Percentiles rank a stretch among this genome's conserved stretches.
These are phyloP conservation scores for Phenacoccus solenopsis DNA, from an alignment of 1,140 invertebrate genomes.

Conservation along the genomic window DNA sequence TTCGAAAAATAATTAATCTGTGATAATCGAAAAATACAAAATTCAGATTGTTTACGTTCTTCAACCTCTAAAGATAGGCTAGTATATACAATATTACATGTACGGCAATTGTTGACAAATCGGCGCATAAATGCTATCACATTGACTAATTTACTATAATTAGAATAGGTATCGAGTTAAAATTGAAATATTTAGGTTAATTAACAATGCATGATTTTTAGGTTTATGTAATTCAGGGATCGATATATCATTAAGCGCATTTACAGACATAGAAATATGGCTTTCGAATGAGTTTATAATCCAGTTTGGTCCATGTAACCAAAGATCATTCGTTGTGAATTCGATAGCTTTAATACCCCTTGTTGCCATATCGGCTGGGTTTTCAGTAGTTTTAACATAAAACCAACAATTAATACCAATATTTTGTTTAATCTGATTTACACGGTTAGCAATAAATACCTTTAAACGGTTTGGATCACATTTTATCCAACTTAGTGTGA, in stretches of 20 bases:
- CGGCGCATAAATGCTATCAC: neutral
- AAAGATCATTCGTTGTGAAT: conserved; percentile 18
- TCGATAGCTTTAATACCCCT: conserved; percentile 16
- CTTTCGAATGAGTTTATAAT: neutral
- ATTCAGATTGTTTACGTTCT: neutral
- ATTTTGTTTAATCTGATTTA: conserved; percentile 6
- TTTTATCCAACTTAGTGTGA: conserved; percentile 26
- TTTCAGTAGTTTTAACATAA: conserved; percentile 19
- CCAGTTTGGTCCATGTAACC: conserved; percentile 16
- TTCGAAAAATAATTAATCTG: neutral
- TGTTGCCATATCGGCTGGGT: conserved; percentile 24
- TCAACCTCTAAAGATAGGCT: neutral
- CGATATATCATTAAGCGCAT: too few species aligned
- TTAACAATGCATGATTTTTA: neutral
- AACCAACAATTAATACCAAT: neutral
- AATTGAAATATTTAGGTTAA: neutral
- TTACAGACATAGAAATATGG: neutral
- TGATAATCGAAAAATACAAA: neutral
- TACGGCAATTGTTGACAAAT: neutral
- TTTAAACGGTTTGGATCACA: conserved; percentile 21
- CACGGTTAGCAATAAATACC: conserved; percentile 26
- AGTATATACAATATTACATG: neutral
- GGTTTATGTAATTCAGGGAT: neutral
- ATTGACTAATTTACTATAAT: neutral
- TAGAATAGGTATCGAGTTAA: neutral